A percentile compares a stretch with the other conserved stretches of the same genome.
phyloP scores from a whole-genome alignment of 2,888 invertebrate species.

The Choreutis nemorana region DNA sequence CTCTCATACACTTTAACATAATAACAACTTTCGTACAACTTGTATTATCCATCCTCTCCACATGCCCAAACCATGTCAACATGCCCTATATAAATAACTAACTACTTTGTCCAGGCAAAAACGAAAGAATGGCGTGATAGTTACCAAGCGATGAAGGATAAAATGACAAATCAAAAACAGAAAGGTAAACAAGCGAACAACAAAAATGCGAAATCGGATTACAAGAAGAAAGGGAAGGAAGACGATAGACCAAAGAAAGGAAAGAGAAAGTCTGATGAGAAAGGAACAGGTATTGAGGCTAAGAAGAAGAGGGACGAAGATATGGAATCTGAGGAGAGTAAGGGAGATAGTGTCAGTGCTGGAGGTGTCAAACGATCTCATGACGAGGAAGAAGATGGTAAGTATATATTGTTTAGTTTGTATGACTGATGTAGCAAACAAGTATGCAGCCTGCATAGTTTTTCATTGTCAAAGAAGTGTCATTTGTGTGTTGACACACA shows the following conservation, averaged over 20 bases:
- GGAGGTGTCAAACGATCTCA: slow-evolving; percentile 36
- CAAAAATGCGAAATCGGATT: slow-evolving; percentile 35
- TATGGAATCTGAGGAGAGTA: slow-evolving; percentile 25
- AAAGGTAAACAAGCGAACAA: slow-evolving; percentile 31
- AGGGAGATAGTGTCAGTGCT: slow-evolving; percentile 22
- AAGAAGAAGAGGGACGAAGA: slow-evolving; percentile 40
- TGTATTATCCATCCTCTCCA: too few species aligned
- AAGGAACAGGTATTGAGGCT: slow-evolving; percentile 21
- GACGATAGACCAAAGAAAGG: slow-evolving; percentile 27
- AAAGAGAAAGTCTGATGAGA: slow-evolving; percentile 31
- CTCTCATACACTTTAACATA: too few species aligned
- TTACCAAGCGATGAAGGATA: slow-evolving; percentile 51
- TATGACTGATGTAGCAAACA: background rate
- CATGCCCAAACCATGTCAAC: too few species aligned
- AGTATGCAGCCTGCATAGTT: too few species aligned
- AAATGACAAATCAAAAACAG: slow-evolving; percentile 41
- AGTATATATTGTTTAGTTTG: slow-evolving; percentile 4
- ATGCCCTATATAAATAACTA: slow-evolving; percentile 6
- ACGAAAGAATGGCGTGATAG: slow-evolving; percentile 46
- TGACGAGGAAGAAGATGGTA: slow-evolving; percentile 23
- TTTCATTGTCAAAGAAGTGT: too few species aligned
- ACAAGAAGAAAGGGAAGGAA: slow-evolving; percentile 28
- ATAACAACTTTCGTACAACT: too few species aligned
- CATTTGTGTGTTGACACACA: too few species aligned
- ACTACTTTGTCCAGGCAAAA: slow-evolving; percentile 25